Conservation (phyloP, 1,140 invertebrate genomes). For the Thaumetopoea pityocampa region DNA sequence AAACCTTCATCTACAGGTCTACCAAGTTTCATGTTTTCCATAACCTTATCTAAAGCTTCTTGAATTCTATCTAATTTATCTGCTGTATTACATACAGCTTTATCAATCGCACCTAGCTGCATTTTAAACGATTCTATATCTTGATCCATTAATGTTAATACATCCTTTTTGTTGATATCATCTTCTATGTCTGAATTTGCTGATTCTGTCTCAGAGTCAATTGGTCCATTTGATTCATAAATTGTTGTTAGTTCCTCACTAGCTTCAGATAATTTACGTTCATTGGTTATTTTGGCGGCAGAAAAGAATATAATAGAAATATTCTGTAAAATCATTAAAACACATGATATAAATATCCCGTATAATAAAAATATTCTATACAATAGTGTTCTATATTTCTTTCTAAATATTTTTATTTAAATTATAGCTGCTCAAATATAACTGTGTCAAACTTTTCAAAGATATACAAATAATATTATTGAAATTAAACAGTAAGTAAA, state of each 20-base stretch:
- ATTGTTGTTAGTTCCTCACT: slow-evolving; percentile 21
- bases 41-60: slow-evolving; percentile 65
- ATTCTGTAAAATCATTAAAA: slow-evolving; percentile 42
- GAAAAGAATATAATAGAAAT: slow-evolving; percentile 63
- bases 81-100: slow-evolving; percentile 67
- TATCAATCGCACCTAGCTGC: slow-evolving; percentile 49
- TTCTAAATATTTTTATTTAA: too few species aligned
- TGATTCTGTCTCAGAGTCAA: slow-evolving; percentile 28
- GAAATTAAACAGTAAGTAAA: too few species aligned
- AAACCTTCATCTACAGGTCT: slow-evolving; percentile 48
- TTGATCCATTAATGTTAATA: slow-evolving; percentile 58
- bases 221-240: slow-evolving; percentile 35
- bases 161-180: slow-evolving; percentile 39
- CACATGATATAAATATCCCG: too few species aligned
- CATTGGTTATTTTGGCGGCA: slow-evolving; percentile 75
- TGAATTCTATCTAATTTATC: slow-evolving; percentile 71
- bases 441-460: too few species aligned
- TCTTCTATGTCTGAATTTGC: slow-evolving; percentile 17
- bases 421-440: too few species aligned
- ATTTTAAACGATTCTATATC: slow-evolving; percentile 64
- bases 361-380: too few species aligned
- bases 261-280: slow-evolving; percentile 62
- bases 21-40: slow-evolving; percentile 51
- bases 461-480: too few species aligned
- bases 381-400: too few species aligned